These are phyloP conservation scores for Epinotia brunnichana DNA, from an alignment of 2,888 invertebrate species.

Conservation along the genomic window DNA sequence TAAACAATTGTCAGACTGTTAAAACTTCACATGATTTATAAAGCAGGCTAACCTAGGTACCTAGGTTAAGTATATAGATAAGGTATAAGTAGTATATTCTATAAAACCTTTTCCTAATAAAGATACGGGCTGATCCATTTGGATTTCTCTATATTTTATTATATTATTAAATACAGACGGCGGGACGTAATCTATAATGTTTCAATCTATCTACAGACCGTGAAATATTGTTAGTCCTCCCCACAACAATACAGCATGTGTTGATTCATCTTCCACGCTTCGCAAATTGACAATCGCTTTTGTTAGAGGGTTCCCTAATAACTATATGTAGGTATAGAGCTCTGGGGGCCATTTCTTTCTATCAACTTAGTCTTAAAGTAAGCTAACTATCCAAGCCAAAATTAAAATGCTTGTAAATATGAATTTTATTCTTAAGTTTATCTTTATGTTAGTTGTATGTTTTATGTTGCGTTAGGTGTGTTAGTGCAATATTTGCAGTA, in stretches of 20 bases:
- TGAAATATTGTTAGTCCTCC: conserved; percentile 24
- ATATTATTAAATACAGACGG: neutral
- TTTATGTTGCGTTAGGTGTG: no score
- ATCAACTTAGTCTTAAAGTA: neutral
- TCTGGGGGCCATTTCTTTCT: conserved; percentile 2
- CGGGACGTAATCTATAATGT: conserved; percentile 10
- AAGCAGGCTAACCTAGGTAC: no score
- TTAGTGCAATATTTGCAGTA: no score
- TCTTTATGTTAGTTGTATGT: no score
- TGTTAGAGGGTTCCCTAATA: conserved; percentile 14
- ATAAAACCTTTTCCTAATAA: no score
- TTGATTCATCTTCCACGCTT: conserved; percentile 36
- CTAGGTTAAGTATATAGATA: no score
- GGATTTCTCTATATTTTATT: neutral
- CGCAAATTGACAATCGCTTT: conserved; percentile 37
- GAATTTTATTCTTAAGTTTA: no score
- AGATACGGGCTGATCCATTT: neutral
- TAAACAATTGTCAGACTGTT: no score
- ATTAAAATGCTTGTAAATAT: neutral
- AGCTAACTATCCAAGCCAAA: neutral
- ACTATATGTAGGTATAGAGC: neutral
- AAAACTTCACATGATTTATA: no score
- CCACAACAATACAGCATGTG: conserved; percentile 20
- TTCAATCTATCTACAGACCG: conserved; percentile 7
- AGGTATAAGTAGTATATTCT: no score